Evolutionary conservation across 2,888 invertebrate genomes (phyloP).

Genomic region (Hanleya hanleyi): DNA sequence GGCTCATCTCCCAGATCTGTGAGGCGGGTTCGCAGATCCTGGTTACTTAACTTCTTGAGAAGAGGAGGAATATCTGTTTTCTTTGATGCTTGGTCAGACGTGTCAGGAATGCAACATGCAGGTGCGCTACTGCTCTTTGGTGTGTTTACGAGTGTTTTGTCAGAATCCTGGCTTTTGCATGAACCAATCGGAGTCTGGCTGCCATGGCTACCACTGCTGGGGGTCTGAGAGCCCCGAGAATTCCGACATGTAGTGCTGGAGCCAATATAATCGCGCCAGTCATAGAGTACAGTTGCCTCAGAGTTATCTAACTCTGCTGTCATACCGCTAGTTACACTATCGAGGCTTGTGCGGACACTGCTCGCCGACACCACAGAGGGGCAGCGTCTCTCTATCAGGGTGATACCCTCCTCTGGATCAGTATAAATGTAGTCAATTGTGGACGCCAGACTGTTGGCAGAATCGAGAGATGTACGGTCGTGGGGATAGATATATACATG

Average conservation of each 20-base stretch:
- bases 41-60: slow-evolving; percentile 38
- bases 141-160: not conserved
- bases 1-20: slow-evolving; percentile 80
- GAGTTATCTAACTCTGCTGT: slow-evolving; percentile 39
- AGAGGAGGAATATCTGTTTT: slow-evolving; percentile 24
- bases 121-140: not conserved
- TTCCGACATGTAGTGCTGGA: not conserved
- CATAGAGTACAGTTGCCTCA: slow-evolving; percentile 48
- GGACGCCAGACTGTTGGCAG: slow-evolving; percentile 48
- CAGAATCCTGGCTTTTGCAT: not conserved
- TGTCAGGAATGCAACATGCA: not conserved
- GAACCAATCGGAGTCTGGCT: not conserved
- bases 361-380: slow-evolving; percentile 46
- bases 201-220: not conserved
- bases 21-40: slow-evolving; percentile 50
- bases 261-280: slow-evolving; percentile 45
- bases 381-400: slow-evolving; percentile 54
- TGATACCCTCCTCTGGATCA: slow-evolving; percentile 57
- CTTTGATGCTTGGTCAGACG: not conserved
- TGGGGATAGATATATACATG: not conserved
- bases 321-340: slow-evolving; percentile 42
- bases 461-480: slow-evolving; percentile 28
- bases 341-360: slow-evolving; percentile 51
- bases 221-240: not conserved
- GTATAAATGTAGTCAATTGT: slow-evolving; percentile 56